Percentiles rank a stretch among this genome's conserved stretches.
Evolutionary conservation across 2,113 vertebrate genomes (phyloP).

Genomic region (Sinosuthora webbiana): DNA sequence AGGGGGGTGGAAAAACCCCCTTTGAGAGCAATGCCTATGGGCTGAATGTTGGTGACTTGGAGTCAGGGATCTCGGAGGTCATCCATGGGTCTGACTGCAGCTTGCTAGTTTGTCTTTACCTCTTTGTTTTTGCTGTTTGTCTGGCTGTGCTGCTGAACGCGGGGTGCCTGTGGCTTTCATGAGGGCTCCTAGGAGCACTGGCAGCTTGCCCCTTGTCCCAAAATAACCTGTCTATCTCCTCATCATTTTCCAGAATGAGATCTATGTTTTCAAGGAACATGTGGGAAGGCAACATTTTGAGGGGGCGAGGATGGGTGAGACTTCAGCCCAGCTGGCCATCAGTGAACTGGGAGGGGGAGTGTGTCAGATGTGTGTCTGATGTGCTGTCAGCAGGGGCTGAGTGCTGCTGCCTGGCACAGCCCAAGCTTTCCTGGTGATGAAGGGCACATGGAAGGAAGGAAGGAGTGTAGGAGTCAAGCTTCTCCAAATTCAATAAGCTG

Average conservation of each 20-base stretch:
- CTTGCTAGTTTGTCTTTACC: neutral
- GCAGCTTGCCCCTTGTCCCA: neutral
- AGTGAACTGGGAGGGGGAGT: neutral
- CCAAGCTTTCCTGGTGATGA: neutral
- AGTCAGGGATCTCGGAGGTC: neutral
- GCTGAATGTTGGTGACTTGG: neutral
- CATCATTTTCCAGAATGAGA: rapidly evolving
- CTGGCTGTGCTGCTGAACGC: rapidly evolving
- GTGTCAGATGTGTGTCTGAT: too few species aligned
- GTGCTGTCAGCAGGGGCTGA: neutral
- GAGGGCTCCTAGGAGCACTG: neutral
- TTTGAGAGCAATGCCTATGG: neutral
- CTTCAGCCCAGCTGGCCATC: rapidly evolving
- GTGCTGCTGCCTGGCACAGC: neutral
- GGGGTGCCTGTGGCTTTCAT: neutral
- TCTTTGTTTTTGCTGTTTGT: neutral
- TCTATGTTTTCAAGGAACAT: rapidly evolving
- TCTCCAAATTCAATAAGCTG: neutral
- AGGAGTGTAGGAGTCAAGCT: neutral
- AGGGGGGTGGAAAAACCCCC: neutral
- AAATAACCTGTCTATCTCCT: neutral
- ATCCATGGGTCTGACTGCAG: neutral
- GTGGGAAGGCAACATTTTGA: neutral
- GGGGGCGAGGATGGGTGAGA: neutral
- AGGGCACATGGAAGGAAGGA: neutral